Conservation (phyloP, 1,140 invertebrate species). For the Delia radicum region DNA sequence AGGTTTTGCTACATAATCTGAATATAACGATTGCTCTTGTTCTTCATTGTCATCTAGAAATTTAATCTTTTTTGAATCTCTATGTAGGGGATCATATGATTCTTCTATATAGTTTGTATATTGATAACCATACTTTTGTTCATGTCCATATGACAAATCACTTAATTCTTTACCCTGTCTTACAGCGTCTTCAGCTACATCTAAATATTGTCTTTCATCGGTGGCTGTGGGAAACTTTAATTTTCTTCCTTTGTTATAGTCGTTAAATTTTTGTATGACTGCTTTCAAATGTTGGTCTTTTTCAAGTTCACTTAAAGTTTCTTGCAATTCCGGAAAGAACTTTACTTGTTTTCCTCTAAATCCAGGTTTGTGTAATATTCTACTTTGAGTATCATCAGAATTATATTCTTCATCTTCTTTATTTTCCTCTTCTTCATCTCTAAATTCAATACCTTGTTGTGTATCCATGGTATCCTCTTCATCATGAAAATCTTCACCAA, state of each 20-base stretch:
- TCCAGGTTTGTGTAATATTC: conserved; percentile 9
- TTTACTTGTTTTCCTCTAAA: conserved; percentile 6
- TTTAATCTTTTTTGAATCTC: conserved; percentile 6
- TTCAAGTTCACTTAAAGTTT: not conserved
- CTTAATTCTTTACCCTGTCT: not conserved
- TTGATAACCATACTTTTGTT: not conserved
- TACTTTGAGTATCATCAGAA: conserved; percentile 15
- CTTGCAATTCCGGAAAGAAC: conserved; percentile 41
- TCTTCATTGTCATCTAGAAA: not conserved
- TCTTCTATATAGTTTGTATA: not conserved
- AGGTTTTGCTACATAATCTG: not conserved
- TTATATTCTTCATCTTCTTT: conserved; percentile 33
- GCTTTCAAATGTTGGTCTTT: not conserved
- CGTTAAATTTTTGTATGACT: conserved; percentile 39
- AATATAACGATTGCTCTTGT: not conserved
- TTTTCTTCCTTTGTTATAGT: conserved; percentile 41
- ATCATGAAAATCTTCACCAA: conserved; percentile 41
- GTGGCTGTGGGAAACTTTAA: conserved; percentile 38
- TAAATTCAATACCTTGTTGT: conserved; percentile 38
- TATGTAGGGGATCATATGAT: not conserved
- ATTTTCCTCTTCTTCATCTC: conserved; percentile 41
- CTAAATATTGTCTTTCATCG: not conserved
- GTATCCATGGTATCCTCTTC: conserved; percentile 48
- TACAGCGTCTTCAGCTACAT: not conserved
- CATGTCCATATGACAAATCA: not conserved